phyloP scores from a whole-genome alignment of 2,113 vertebrate genomes.

The Melanerpes aurifrons region DNA sequence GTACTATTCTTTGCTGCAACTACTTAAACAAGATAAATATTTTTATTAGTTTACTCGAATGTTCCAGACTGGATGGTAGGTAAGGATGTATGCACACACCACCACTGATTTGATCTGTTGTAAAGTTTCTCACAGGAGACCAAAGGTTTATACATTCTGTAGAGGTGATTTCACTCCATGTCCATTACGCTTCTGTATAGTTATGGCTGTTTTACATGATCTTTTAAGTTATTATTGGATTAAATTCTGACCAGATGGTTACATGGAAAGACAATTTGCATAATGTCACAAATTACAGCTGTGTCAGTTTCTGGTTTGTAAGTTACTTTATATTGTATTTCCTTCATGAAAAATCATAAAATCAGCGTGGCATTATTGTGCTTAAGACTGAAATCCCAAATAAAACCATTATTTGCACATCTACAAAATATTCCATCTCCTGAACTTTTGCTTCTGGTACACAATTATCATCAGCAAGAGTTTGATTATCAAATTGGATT shows the following conservation, averaged over 20 bases:
- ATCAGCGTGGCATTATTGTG: background rate
- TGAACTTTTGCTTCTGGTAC: background rate
- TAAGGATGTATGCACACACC: background rate
- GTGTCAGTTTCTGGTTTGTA: background rate
- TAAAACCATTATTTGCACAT: background rate
- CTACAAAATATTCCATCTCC: background rate
- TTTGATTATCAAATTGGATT: background rate
- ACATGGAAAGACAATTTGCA: background rate
- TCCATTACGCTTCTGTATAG: background rate
- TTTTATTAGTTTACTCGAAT: background rate
- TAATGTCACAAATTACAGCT: background rate
- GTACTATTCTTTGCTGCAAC: background rate
- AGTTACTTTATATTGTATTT: background rate
- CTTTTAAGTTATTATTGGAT: background rate
- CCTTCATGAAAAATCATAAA: background rate
- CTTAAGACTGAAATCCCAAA: background rate
- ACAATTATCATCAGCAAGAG: background rate
- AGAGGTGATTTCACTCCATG: background rate
- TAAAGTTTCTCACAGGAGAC: background rate
- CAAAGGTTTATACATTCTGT: background rate
- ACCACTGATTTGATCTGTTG: background rate
- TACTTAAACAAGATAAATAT: background rate
- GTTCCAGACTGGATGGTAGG: background rate
- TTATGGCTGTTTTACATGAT: background rate
- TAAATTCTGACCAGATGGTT: background rate